phyloP scores from a whole-genome alignment of 2,888 invertebrate genomes.

The Syrista parreyssii region DNA sequence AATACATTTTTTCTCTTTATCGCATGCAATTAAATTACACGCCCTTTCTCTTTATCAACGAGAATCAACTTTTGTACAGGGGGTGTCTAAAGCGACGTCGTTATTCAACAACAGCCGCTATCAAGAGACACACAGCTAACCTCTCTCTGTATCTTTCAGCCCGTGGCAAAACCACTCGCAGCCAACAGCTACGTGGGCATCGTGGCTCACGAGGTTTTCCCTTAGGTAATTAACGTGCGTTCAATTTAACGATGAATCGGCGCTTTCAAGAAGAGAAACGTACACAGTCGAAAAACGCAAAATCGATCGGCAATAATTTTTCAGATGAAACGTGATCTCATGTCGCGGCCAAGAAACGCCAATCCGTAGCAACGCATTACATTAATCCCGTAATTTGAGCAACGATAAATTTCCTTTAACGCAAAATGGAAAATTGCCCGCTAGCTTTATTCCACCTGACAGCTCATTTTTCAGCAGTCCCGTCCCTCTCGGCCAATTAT shows the following conservation, averaged over 20 bases:
- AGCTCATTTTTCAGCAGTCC: background rate
- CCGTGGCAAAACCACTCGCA: too few species aligned
- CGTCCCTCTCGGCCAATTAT: background rate
- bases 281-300: background rate
- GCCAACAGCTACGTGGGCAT: too few species aligned
- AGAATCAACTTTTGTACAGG: background rate
- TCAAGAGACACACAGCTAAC: too few species aligned
- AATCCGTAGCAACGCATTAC: constrained; percentile 1
- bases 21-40: constrained; percentile 16
- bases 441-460: background rate
- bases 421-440: background rate
- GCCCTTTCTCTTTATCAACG: constrained; percentile 15
- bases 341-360: background rate
- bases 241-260: too few species aligned
- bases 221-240: too few species aligned
- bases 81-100: background rate
- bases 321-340: constrained; percentile 13
- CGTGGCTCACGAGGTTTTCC: too few species aligned
- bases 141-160: too few species aligned
- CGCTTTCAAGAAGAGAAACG: too few species aligned
- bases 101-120: constrained; percentile 4
- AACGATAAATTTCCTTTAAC: constrained; percentile 5
- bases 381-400: constrained; percentile 15
- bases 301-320: constrained; percentile 14
- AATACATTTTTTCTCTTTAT: constrained; percentile 20